Evolutionary conservation across 2,888 invertebrate species (phyloP), one percentile per base, ranked within the genome.

Genomic region (Ptychoptera contaminata): DNA sequence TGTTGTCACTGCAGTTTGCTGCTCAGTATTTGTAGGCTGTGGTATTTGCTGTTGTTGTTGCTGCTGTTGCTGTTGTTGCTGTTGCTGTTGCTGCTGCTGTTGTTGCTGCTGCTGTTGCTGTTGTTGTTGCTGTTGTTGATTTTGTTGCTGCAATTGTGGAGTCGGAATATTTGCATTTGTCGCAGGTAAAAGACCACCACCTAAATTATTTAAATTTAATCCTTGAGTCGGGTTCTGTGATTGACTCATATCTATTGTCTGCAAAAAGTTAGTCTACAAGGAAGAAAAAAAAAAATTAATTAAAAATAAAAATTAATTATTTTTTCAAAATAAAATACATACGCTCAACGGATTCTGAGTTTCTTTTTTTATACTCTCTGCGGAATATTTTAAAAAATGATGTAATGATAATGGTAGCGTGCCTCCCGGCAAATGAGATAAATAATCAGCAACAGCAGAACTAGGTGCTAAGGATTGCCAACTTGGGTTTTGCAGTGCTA

Each of bases 361-460:
- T 53, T 85, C 84, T 51, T 85, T 79, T 58, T 85, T 85, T 48
- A 77, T 76, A 48, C 76, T 80, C 56, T 79, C 78, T 0, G 79
- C 79, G 2, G 85, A 84, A 63, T 86, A 86, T 62, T 85, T 86
- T 34, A 87, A 71, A 53, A 87, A 79, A 60, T 87, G 86, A 59
- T 87, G 87, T 43, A 87, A 66, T 23, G 84, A 84, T 45, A 87
- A 64, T 0, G 86, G 86, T 52, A 81, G 60, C 16, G 79, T 79
- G 37, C 77, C 77, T 43, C 80, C 77, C 40, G 81, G 79, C 51
- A 87, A 65, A 48, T 86, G 83, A 8, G 85, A 84, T 47, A 87
- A 70, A 62, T 87, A 87, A 65, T 87, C 86, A 9, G 85, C 86
- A 8, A 87, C 86, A 0, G 85, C 82, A 1, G 83, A 80, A 44